Percentiles rank a stretch among this genome's conserved stretches.
phyloP scores from a whole-genome alignment of 1,140 invertebrate species.

The Heterodera schachtii region DNA sequence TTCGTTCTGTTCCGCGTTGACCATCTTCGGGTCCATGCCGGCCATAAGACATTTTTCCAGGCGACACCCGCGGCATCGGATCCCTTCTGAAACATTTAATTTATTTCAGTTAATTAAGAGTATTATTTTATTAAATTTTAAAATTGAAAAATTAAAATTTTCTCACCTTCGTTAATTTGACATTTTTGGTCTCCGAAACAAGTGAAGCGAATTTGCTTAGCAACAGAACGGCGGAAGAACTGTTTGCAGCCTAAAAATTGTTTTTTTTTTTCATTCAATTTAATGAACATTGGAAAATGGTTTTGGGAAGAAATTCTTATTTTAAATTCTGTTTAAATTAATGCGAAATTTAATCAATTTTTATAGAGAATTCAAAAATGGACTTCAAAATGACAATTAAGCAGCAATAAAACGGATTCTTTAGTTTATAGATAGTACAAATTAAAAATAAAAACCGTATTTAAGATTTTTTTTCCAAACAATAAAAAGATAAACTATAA shows the following conservation, averaged over 20 bases:
- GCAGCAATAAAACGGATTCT: too few species aligned
- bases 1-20: background rate
- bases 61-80: slow-evolving; percentile 17
- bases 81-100: background rate
- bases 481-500: too few species aligned
- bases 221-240: slow-evolving; percentile 7
- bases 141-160: background rate
- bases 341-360: too few species aligned
- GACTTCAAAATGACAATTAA: too few species aligned
- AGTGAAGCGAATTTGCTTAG: slow-evolving; percentile 5
- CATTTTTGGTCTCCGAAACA: background rate
- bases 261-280: background rate
- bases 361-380: too few species aligned
- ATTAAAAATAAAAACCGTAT: too few species aligned
- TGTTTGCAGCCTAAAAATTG: slow-evolving; percentile 17
- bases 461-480: too few species aligned
- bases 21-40: slow-evolving; percentile 7
- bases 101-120: background rate
- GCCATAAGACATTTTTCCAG: slow-evolving; percentile 17
- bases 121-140: background rate
- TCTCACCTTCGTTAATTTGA: slow-evolving; percentile 1
- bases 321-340: too few species aligned
- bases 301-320: too few species aligned
- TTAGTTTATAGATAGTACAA: too few species aligned
- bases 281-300: too few species aligned